Evolutionary conservation across 2,113 vertebrate species (phyloP), one percentile per base, ranked within the genome.

Genomic region (Sander vitreus): DNA sequence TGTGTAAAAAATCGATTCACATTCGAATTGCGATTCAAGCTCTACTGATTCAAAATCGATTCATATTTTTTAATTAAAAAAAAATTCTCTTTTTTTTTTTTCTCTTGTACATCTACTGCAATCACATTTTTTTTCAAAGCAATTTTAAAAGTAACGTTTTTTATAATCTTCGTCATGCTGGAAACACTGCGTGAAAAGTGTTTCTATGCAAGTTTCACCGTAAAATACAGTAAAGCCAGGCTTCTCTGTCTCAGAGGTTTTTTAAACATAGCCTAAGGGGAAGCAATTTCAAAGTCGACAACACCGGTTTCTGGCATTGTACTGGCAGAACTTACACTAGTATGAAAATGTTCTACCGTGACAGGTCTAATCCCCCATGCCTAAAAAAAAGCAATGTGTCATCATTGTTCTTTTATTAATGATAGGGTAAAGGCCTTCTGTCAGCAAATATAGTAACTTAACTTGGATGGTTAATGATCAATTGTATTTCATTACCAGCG

Each of bases 271-370:
- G 83, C 87, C 84, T 75, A 12, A 55, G 14, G 80, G 73, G 65
- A 71, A 73, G 30, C 57, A 51, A 69, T 69, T 74, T 72, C 73
- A 81, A 69, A 76, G 80, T 70, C 30, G 58, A 74, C 74, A 81
- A 53, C 62, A 48, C 21, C 48, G n/a, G 84, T 71, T 73, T 86
- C 81, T 86, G 70, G 60, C 55, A 15, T 66, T 62, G 70, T 81
- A 86, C 60, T 81, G 81, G 78, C 78, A 86, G 65, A 86, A 84
- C 43, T 79, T 72, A 63, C 66, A 76, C 70, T 63, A 39, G 69
- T 64, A 70, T 81, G 81, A 81, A 79, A 27, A 73, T 60, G 19
- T 71, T 67, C 74, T 60, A 68, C 60, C 25, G 27, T 84, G 76
- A 78, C 73, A 67, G 21, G 53, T 54, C 65, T 68, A 84, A 83